Evolutionary conservation across 2,888 invertebrate species (phyloP), one percentile per base, ranked within the genome.

Genomic region (Sminthurides aquaticus): DNA sequence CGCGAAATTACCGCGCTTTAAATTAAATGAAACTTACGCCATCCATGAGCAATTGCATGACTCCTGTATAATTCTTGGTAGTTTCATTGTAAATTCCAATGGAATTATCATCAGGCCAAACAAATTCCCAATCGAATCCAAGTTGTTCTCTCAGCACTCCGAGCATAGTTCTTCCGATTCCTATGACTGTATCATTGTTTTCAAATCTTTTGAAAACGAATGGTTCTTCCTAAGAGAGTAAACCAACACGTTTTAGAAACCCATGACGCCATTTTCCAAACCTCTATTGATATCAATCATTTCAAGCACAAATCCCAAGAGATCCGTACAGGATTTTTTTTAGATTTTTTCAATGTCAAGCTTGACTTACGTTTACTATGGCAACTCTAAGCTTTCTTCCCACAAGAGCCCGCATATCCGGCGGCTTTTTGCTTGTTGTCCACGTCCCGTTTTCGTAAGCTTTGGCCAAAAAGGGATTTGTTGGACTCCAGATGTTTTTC

Each of bases 141-240:
- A 86, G 86, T 73, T 85, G 85, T 62, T 84, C 77, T 54, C 83
- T 83, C 2, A 91, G 80, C 57, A 90, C 84, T 27, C 87, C 79
- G 11, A 91, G 78, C 60, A 91, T 78, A 60, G 84, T 80, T 76
- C 90, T 91, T 0, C 90, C 87, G 3, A 89, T 85, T 0, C 91
- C 91, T 1, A 75, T 60, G 22, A 73, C 62, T 2, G 67, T 57
- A n/a, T n/a, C n/a, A 22, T 58, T 67, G 62, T 71, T 67, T 57
- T 66, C 66, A 34, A 18, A 55, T 15, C 57, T 62, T 15, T 65
- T 61, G 15, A 43, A 34, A 5, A 73, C 73, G 52, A 69, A 74
- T 2, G 74, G 74, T 0, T 71, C 65, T 62, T 74, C 73, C 74
- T 74, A 27, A 20, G 20, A 52, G 22, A 43, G 18, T 18, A 43